Base-by-base conservation (phyloP, 2,888 invertebrate species). In the Caprella mutica region DNA sequence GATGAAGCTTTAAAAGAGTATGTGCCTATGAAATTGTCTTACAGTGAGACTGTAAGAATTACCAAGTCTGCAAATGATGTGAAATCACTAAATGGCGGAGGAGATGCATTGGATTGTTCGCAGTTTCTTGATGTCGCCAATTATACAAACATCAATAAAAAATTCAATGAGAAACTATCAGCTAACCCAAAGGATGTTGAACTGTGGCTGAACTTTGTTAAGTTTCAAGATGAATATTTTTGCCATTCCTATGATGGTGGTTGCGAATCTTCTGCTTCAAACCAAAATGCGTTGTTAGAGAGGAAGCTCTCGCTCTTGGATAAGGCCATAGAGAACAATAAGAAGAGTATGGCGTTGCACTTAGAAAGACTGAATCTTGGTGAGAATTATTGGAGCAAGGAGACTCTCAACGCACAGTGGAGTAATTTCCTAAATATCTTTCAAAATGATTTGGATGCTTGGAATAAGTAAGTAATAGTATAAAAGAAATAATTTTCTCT, bases 191-290 rank as follows among this genome's bases (percentile, higher is more conserved):
- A 65, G 14, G 69, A 74, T 67, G 65, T 72, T 8, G 55, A 69
- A 27, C 57, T 71, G 24, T 75, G 75, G 75, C 58, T 75, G 8
- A 71, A 74, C 27, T 74, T 75, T 69, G 68, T 75, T 3, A 66
- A 69, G n/a, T 74, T 72, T 65, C 75, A 75, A 66, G 73, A 74
- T 26, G 46, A 62, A 43, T n/a, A n/a, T n/a, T n/a, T n/a, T n/a
- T n/a, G n/a, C n/a, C n/a, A n/a, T n/a, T n/a, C n/a, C n/a, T n/a
- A n/a, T n/a, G n/a, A n/a, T n/a, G n/a, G n/a, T n/a, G n/a, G n/a
- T n/a, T n/a, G n/a, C n/a, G n/a, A n/a, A n/a, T n/a, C n/a, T n/a
- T n/a, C n/a, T n/a, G n/a, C n/a, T n/a, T n/a, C n/a, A n/a, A n/a
- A n/a, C n/a, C n/a, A n/a, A n/a, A 61, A 55, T 23, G 67, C 66